phyloP scores from a whole-genome alignment of 2,888 invertebrate species.

The Neoscelio sp. region DNA sequence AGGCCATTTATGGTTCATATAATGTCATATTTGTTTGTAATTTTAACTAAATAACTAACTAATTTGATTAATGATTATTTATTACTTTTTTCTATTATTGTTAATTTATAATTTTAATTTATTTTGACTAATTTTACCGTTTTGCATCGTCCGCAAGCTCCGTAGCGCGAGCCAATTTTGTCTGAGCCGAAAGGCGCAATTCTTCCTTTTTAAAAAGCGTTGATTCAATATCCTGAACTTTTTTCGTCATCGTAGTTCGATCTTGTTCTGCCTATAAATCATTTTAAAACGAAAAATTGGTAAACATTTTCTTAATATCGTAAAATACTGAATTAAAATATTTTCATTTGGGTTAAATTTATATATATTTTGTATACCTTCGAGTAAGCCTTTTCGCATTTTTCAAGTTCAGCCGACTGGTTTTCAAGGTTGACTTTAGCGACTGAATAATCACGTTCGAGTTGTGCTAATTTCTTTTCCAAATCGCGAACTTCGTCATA shows the following conservation, averaged over 20 bases:
- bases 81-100: too few species aligned
- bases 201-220: conserved; percentile 88
- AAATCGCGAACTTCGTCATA: conserved; percentile 97
- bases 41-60: too few species aligned
- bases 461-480: conserved; percentile 96
- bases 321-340: too few species aligned
- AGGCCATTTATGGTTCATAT: too few species aligned
- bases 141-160: conserved; percentile 90
- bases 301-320: too few species aligned
- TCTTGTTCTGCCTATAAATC: conserved; percentile 85
- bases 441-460: conserved; percentile 95
- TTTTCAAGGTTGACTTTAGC: conserved; percentile 95
- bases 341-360: too few species aligned
- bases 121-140: conserved; percentile 84
- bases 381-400: conserved; percentile 95
- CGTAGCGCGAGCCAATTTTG: conserved; percentile 87
- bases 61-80: too few species aligned
- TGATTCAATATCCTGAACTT: conserved; percentile 88
- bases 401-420: conserved; percentile 96
- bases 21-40: too few species aligned
- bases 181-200: conserved; percentile 86
- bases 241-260: conserved; percentile 86
- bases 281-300: neutral
- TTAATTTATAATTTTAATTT: too few species aligned
- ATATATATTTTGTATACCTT: conserved; percentile 88